phyloP scores from a whole-genome alignment of 2,888 invertebrate species.

The Drosophila barbarae region DNA sequence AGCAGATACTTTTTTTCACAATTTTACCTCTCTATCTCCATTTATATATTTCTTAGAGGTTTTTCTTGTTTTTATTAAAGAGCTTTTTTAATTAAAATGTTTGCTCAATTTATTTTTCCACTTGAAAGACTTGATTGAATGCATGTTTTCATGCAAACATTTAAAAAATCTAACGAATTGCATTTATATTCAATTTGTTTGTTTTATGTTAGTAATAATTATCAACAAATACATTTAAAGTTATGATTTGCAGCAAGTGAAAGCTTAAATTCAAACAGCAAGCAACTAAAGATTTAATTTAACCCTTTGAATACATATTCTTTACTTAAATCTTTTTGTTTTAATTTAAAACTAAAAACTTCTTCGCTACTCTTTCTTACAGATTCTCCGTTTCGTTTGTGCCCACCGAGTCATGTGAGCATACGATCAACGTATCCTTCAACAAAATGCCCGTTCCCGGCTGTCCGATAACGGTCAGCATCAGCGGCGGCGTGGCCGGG shows the following conservation, averaged over 20 bases:
- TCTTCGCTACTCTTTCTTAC: neutral
- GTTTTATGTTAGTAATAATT: neutral
- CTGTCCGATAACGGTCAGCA: constrained; percentile 93
- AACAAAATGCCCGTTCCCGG: constrained; percentile 93
- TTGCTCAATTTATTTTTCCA: constrained; percentile 6
- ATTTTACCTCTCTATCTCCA: neutral
- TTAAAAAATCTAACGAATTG: neutral
- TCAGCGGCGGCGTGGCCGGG: constrained; percentile 84
- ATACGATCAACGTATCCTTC: constrained; percentile 97
- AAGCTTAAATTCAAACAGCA: neutral
- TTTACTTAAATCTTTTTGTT: neutral
- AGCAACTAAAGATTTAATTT: too few relatives aligned
- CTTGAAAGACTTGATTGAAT: constrained; percentile 2
- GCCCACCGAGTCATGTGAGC: constrained; percentile 95
- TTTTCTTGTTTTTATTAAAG: neutral
- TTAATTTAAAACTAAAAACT: neutral
- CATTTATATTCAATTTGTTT: constrained; percentile 1
- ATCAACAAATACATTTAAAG: neutral
- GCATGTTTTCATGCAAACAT: constrained; percentile 2
- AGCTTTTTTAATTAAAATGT: constrained; percentile 6
- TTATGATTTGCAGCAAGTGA: neutral
- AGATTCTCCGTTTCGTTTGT: constrained; percentile 98
- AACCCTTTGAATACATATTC: neutral
- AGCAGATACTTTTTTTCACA: constrained; percentile 20
- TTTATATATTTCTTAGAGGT: neutral